phyloP scores from a whole-genome alignment of 2,888 invertebrate species.

The Synergus umbraculus region DNA sequence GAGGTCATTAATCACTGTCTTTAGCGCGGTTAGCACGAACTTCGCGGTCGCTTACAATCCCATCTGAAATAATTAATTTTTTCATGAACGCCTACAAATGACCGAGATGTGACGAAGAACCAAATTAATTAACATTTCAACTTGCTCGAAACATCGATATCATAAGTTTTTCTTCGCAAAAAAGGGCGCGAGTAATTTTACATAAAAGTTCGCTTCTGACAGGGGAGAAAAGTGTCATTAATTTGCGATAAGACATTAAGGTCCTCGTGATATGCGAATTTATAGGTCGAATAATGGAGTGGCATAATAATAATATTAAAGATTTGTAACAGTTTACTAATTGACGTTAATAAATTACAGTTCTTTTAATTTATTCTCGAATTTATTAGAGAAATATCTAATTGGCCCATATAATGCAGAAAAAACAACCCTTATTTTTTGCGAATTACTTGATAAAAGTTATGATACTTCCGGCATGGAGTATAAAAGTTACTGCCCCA shows the following conservation, averaged over 20 bases:
- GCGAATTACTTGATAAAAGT: background rate
- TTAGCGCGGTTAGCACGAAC: constrained; percentile 8
- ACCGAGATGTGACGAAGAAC: constrained; percentile 3
- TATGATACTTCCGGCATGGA: background rate
- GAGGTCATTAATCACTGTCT: constrained; percentile 27
- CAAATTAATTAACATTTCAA: constrained; percentile 18
- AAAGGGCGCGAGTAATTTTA: background rate
- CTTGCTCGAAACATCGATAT: background rate
- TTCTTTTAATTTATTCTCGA: no score
- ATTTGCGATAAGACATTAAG: background rate
- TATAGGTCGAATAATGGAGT: background rate
- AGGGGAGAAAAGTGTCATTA: background rate
- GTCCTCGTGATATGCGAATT: background rate
- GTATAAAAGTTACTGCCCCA: constrained; percentile 30
- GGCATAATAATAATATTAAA: no score
- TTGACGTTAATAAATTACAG: no score
- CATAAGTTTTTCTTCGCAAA: background rate
- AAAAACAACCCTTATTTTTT: background rate
- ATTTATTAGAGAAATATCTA: no score
- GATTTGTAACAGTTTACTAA: no score
- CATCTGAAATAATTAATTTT: constrained; percentile 33
- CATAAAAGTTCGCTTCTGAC: background rate
- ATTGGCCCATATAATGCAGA: no score
- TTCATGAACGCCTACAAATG: constrained; percentile 11
- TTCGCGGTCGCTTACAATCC: constrained; percentile 15